Evolutionary conservation across 2,113 vertebrate genomes (phyloP).

Genomic region (Limnothrissa miodon): DNA sequence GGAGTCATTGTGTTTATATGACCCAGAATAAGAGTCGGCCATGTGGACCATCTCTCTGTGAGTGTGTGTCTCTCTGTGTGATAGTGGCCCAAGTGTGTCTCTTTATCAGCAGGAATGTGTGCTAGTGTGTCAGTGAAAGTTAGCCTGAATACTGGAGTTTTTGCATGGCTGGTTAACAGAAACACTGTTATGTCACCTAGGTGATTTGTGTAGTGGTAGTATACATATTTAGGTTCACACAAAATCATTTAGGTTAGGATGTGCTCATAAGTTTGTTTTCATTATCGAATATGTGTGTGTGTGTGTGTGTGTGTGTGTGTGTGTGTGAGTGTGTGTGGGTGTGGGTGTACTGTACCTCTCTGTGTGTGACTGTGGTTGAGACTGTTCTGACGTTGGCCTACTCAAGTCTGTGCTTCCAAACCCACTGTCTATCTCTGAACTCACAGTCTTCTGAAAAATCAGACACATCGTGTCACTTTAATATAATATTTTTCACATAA

Average conservation of each 20-base stretch:
- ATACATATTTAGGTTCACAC: too few relatives aligned
- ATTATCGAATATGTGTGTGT: slow-evolving; percentile 18
- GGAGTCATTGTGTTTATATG: not conserved
- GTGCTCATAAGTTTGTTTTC: not conserved
- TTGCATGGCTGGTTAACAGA: too few relatives aligned
- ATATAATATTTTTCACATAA: not conserved
- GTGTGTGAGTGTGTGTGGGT: slow-evolving; percentile 12
- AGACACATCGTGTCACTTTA: too few relatives aligned
- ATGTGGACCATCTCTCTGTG: not conserved
- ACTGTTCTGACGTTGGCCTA: slow-evolving; percentile 49
- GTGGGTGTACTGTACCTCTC: slow-evolving; percentile 53
- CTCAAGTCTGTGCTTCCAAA: slow-evolving; percentile 63
- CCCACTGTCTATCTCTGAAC: slow-evolving; percentile 65
- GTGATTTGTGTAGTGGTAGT: too few relatives aligned
- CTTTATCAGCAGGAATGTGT: not conserved
- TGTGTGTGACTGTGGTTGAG: slow-evolving; percentile 46
- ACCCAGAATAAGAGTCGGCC: not conserved
- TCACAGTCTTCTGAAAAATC: slow-evolving; percentile 57
- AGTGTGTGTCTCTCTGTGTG: not conserved
- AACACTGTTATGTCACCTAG: too few relatives aligned
- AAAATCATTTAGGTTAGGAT: not conserved
- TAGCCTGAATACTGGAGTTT: not conserved
- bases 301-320: not conserved
- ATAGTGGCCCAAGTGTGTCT: not conserved
- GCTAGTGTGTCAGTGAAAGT: not conserved